These are phyloP conservation scores for Diploscapter pachys DNA, from an alignment of 1,140 invertebrate species.

Conservation along the genomic window DNA sequence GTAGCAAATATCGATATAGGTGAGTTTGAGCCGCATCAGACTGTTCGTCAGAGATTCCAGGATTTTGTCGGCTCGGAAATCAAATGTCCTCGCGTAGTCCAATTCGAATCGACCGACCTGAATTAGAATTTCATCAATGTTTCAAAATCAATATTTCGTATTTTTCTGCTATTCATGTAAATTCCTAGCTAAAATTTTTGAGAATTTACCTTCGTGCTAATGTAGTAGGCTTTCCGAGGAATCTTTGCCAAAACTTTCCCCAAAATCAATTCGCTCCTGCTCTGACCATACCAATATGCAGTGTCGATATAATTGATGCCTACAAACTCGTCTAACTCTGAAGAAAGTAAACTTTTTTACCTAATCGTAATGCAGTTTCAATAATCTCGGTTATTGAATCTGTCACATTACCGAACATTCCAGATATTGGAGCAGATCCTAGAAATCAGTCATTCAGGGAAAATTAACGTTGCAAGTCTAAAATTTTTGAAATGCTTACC, in stretches of 20 bases:
- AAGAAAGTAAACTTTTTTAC: neutral
- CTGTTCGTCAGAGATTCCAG: constrained; percentile 71
- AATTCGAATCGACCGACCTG: constrained; percentile 74
- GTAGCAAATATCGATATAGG: constrained; percentile 84
- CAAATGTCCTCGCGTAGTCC: constrained; percentile 75
- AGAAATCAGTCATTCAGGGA: constrained; percentile 1
- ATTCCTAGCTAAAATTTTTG: too few relatives aligned
- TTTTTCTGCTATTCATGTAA: too few relatives aligned
- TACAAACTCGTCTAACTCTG: constrained; percentile 35
- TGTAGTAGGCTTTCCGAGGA: constrained; percentile 77
- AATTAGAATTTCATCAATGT: neutral
- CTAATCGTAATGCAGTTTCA: constrained; percentile 67
- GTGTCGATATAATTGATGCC: constrained; percentile 90
- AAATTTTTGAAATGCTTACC: constrained; percentile 62
- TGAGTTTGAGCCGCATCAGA: constrained; percentile 71
- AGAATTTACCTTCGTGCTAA: constrained; percentile 74
- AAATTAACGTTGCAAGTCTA: neutral
- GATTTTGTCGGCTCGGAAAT: constrained; percentile 77
- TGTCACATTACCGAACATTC: constrained; percentile 32
- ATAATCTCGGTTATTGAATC: constrained; percentile 63
- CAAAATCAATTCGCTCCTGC: constrained; percentile 71
- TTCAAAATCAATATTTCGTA: neutral
- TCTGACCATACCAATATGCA: constrained; percentile 78
- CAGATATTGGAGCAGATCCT: constrained; percentile 36
- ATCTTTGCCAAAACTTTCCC: constrained; percentile 77